A percentile compares a stretch with the other conserved stretches of the same genome.
phyloP scores from a whole-genome alignment of 92 coral and sea anemone species.

The Palythoa heliodiscus region DNA sequence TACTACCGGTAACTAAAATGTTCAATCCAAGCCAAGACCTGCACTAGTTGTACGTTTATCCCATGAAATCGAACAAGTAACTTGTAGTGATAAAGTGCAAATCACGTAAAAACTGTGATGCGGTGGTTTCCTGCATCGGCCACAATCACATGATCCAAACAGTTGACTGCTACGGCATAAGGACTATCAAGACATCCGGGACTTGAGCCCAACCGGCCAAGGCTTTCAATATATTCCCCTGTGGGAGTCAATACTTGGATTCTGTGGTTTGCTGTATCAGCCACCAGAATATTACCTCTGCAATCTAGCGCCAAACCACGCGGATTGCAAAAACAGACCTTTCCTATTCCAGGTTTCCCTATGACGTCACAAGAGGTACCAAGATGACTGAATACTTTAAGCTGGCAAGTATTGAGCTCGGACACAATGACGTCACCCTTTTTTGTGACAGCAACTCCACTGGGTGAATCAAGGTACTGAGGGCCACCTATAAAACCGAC shows the following conservation, averaged over 20 bases:
- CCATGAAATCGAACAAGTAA: too few species aligned
- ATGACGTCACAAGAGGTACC: slow-evolving; percentile 62
- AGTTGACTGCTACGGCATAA: slow-evolving; percentile 81
- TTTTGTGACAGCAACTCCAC: slow-evolving; percentile 81
- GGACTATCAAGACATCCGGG: slow-evolving; percentile 93
- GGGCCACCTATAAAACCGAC: slow-evolving; percentile 88
- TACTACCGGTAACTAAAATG: too few species aligned
- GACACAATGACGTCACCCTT: slow-evolving; percentile 82
- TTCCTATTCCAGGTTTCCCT: slow-evolving; percentile 87
- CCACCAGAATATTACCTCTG: slow-evolving; percentile 72
- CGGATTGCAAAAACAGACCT: slow-evolving; percentile 75
- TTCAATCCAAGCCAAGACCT: too few species aligned
- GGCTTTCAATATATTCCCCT: slow-evolving; percentile 69
- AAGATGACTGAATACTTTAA: slow-evolving; percentile 76
- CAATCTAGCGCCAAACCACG: slow-evolving; percentile 83
- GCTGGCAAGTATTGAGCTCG: slow-evolving; percentile 74
- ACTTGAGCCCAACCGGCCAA: slow-evolving; percentile 93
- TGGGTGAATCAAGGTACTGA: slow-evolving; percentile 80
- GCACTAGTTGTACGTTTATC: too few species aligned
- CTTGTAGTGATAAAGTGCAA: too few species aligned
- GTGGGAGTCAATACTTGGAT: slow-evolving; percentile 78
- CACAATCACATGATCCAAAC: slow-evolving; percentile 84
- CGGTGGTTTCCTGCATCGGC: slow-evolving; percentile 95
- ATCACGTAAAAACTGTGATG: slow-evolving; percentile 67
- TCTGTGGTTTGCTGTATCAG: slow-evolving; percentile 88